phyloP scores from a whole-genome alignment of 64 coral and sea anemone genomes.

The Trachythela sp. region DNA sequence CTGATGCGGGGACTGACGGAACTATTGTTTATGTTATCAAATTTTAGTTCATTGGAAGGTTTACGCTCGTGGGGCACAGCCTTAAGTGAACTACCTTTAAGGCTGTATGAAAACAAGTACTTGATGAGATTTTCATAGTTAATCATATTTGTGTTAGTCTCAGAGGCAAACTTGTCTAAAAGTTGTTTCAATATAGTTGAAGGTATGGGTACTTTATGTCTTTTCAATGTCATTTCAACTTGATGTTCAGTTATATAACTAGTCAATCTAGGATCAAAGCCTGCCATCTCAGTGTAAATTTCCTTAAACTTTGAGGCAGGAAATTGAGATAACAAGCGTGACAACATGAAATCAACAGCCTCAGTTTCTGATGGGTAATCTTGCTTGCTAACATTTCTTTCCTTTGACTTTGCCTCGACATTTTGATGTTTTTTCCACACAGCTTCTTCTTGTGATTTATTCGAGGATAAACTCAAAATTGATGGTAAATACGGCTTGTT shows the following conservation, averaged over 20 bases:
- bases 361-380: background rate
- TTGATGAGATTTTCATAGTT: constrained; percentile 5
- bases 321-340: background rate
- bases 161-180: background rate
- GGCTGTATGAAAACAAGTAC: background rate
- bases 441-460: background rate
- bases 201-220: background rate
- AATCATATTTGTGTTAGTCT: background rate
- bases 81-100: background rate
- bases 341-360: background rate
- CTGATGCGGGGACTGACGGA: background rate
- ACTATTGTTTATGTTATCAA: background rate
- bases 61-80: background rate
- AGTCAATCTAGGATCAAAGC: background rate
- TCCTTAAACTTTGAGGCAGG: background rate
- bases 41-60: background rate
- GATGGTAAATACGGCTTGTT: background rate
- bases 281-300: background rate
- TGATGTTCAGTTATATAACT: background rate
- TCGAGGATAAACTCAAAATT: background rate
- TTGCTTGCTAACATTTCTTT: background rate
- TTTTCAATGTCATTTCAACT: background rate
- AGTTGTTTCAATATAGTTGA: background rate
- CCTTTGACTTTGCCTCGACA: background rate
- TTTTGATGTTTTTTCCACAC: background rate